Evolutionary conservation across 53 echinoderm and acorn worm genomes (phyloP), one percentile per base, ranked within the genome.

Genomic region (Holothuria leucospilota): DNA sequence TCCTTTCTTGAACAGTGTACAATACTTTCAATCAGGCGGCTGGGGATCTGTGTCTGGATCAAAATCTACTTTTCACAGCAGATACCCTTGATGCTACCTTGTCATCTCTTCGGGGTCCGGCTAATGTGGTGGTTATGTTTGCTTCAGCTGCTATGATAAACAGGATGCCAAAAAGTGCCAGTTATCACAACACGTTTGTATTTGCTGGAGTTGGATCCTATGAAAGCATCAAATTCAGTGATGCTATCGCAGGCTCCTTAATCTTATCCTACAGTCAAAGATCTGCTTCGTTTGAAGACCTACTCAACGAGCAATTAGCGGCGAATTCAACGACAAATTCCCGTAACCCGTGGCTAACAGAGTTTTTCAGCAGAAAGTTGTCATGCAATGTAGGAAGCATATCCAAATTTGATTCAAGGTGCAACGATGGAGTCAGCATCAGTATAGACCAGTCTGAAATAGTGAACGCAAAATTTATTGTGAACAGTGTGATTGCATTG

Each of bases 181-280:
- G 52, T 26, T 15, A 59, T 38, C 80, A 80, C 53, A 80, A 61
- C 14, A 80, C 80, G 0, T 80, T 80, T 38, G 80, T 80, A 4
- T 80, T 80, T 29, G 28, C 80, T 16, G 80, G 80, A 8, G 80
- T 80, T 59, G 28, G 59, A 21, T 24, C 29, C 18, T 8, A 21
- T 29, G 59, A 59, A 2, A 62, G 30, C 62, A 30, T 80, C 8
- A 13, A 60, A 27, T 18, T 59, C 25, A 59, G 59, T 6, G 59
- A 59, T 11, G 80, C 80, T 30, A 80, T 59, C 21, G 61, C 61
- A 25, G 80, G 80, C 2, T 80, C 80, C 15, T 59, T 80, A 6
- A 59, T 80, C 59, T 80, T 80, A 27, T 34, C 80, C 12, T 80
- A 29, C 30, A 59, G 58, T 18, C 34, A 59, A 60, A 38, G 18